Conservation (phyloP, 2,113 vertebrate species). For the Syrrhaptes paradoxus region DNA sequence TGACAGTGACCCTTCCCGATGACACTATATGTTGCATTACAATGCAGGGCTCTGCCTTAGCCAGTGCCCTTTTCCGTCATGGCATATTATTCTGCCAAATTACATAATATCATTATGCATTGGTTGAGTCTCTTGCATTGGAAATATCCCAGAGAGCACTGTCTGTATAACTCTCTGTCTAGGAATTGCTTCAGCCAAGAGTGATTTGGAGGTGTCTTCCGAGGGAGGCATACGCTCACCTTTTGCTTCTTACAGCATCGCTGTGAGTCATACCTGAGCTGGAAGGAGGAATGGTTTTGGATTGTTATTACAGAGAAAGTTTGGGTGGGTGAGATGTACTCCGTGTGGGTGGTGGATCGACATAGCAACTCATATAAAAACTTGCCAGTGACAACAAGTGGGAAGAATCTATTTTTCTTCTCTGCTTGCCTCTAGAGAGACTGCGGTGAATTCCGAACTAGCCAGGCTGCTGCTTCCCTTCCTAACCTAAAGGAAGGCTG, state of each 20-base stretch:
- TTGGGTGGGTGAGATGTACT: not conserved
- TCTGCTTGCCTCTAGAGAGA: not conserved
- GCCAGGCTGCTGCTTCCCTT: not conserved
- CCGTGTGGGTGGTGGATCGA: not conserved
- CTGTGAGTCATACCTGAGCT: not conserved
- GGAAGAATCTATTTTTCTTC: not conserved
- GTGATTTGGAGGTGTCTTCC: not conserved
- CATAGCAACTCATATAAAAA: not conserved
- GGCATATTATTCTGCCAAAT: not conserved
- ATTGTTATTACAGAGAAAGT: not conserved
- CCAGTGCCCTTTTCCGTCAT: not conserved
- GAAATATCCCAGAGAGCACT: not conserved
- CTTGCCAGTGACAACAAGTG: not conserved
- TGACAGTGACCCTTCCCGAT: not conserved
- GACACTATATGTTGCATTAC: not conserved
- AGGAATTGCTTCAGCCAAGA: not conserved
- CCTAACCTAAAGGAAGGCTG: constrained; percentile 3
- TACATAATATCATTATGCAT: too few relatives aligned
- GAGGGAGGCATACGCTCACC: not conserved
- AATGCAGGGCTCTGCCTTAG: not conserved
- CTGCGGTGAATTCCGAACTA: not conserved
- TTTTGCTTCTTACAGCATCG: not conserved
- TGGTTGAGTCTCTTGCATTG: rapidly evolving
- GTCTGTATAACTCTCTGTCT: not conserved
- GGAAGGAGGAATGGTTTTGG: not conserved